These are phyloP conservation scores for Caradrina kadenii DNA, from an alignment of 2,888 invertebrate species.

Conservation along the genomic window DNA sequence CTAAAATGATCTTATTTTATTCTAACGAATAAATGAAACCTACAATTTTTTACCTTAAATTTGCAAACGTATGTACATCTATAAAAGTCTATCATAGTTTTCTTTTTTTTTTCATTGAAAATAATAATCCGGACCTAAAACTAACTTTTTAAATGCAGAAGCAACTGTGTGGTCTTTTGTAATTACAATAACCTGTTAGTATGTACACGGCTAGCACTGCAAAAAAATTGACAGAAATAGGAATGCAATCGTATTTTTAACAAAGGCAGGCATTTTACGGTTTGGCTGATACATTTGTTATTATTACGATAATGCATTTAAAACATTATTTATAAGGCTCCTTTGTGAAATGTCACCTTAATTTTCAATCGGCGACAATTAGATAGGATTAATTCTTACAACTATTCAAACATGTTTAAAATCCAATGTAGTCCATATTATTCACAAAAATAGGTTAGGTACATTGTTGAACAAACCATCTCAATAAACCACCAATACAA, in stretches of 20 bases:
- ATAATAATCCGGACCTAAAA: slow-evolving; percentile 27
- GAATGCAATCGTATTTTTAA: slow-evolving; percentile 13
- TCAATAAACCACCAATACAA: slow-evolving; percentile 33
- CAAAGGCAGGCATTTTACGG: slow-evolving; percentile 7
- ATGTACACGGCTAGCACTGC: slow-evolving; percentile 10
- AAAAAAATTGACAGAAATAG: slow-evolving; percentile 22
- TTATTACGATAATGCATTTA: slow-evolving; percentile 32
- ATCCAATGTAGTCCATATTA: slow-evolving; percentile 18
- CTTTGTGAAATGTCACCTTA: slow-evolving; percentile 47
- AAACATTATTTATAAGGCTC: slow-evolving; percentile 46
- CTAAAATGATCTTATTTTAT: slow-evolving; percentile 19
- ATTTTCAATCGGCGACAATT: slow-evolving; percentile 35
- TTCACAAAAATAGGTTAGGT: slow-evolving; percentile 18
- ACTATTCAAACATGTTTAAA: slow-evolving; percentile 32
- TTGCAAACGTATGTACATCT: slow-evolving; percentile 59
- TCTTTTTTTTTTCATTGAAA: slow-evolving; percentile 18
- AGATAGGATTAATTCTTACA: slow-evolving; percentile 39
- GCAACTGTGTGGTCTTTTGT: neutral
- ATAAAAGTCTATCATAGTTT: slow-evolving; percentile 36
- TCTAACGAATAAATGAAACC: slow-evolving; percentile 34
- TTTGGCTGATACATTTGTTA: slow-evolving; percentile 27
- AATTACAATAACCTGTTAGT: neutral
- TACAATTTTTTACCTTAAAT: slow-evolving; percentile 46
- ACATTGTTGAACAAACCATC: slow-evolving; percentile 14
- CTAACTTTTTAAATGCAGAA: neutral